A percentile compares a stretch with the other conserved stretches of the same genome.
Evolutionary conservation across 1,140 invertebrate genomes (phyloP).

Genomic region (Phthorimaea operculella): DNA sequence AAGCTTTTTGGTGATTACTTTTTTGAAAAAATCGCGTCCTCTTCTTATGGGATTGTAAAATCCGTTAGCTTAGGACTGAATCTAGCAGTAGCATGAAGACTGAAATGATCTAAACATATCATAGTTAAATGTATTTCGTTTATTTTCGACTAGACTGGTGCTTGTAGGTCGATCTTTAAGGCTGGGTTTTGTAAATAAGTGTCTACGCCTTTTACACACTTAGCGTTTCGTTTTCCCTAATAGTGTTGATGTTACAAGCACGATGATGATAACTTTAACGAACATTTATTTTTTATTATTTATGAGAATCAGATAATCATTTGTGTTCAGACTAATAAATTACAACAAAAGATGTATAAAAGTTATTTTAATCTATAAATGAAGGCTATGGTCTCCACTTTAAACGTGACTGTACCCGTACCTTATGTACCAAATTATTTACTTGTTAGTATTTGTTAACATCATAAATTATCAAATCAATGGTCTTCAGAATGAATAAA

Average conservation of each 20-base stretch:
- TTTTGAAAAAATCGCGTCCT: constrained; percentile 63
- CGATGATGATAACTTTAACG: not conserved
- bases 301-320: too few relatives aligned
- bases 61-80: constrained; percentile 63
- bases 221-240: constrained; percentile 31
- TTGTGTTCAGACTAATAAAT: too few relatives aligned
- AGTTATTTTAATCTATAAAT: too few relatives aligned
- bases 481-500: too few relatives aligned
- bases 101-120: constrained; percentile 65
- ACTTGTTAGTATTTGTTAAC: too few relatives aligned
- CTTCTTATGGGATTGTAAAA: constrained; percentile 62
- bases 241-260: not conserved
- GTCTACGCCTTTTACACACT: constrained; percentile 60
- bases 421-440: too few relatives aligned
- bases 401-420: too few relatives aligned
- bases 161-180: constrained; percentile 66
- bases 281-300: too few relatives aligned
- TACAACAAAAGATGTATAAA: too few relatives aligned
- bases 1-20: constrained; percentile 58
- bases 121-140: constrained; percentile 62
- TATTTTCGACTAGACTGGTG: constrained; percentile 66
- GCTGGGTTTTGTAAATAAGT: constrained; percentile 65
- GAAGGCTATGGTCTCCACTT: too few relatives aligned
- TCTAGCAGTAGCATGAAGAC: constrained; percentile 65
- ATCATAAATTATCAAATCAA: too few relatives aligned